Conservation (phyloP, 2,888 invertebrate genomes). For the Entomobrya proxima region DNA sequence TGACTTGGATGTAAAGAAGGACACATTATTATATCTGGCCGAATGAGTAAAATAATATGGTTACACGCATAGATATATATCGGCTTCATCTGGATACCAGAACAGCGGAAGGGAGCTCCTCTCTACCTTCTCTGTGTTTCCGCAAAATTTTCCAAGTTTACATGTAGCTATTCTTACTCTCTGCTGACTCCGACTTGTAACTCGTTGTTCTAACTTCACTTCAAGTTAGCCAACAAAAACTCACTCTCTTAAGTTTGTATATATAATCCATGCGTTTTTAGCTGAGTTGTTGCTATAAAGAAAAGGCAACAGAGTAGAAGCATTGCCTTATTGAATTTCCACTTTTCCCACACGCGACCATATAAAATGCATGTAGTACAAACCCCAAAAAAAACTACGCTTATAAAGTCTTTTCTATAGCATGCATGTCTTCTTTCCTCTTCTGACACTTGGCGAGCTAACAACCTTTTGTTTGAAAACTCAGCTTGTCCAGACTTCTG, state of each 20-base stretch:
- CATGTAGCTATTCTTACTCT: constrained; percentile 59
- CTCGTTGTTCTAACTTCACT: constrained; percentile 49
- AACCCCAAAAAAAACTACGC: neutral
- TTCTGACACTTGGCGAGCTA: constrained; percentile 65
- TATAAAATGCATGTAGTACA: neutral
- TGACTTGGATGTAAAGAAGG: neutral
- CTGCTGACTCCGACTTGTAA: constrained; percentile 41
- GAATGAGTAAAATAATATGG: neutral
- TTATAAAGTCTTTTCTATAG: constrained; percentile 9
- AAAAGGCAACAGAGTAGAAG: constrained; percentile 18
- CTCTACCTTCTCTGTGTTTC: constrained; percentile 23
- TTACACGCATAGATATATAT: constrained; percentile 18
- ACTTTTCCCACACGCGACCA: constrained; percentile 9
- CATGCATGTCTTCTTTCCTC: constrained; percentile 1
- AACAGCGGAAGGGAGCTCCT: constrained; percentile 4
- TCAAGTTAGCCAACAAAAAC: constrained; percentile 1
- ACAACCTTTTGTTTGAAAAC: constrained; percentile 66
- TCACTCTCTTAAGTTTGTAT: too few relatives aligned
- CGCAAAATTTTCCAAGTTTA: constrained; percentile 62
- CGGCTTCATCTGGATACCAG: neutral
- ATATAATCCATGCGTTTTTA: neutral
- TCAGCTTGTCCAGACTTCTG: constrained; percentile 67
- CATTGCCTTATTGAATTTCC: constrained; percentile 13
- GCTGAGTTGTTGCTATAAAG: neutral
- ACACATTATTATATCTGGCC: neutral